A percentile compares a stretch with the other conserved stretches of the same genome.
Conservation (phyloP, 2,797 vertebrate species). For the Melanotaenia maccullochi region DNA sequence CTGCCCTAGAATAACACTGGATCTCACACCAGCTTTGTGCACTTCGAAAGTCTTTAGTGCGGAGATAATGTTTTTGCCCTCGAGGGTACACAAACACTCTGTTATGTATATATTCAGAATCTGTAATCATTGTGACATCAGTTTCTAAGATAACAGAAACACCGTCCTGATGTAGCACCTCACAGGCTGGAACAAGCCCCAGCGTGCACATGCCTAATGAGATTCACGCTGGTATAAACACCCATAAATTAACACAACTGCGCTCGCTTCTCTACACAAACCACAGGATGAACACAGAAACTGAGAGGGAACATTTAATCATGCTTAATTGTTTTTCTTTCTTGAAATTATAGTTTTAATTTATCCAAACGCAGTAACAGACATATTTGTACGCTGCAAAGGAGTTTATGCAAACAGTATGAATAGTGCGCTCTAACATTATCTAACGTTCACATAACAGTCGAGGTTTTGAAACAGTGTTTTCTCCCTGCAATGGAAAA, state of each 20-base stretch:
- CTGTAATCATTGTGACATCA: constrained; percentile 41
- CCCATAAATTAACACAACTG: constrained; percentile 22
- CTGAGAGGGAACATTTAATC: constrained; percentile 6
- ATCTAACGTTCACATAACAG: neutral
- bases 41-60: constrained; percentile 22
- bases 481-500: neutral
- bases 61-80: constrained; percentile 11
- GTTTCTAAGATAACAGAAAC: constrained; percentile 45
- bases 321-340: neutral
- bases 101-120: constrained; percentile 38
- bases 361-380: neutral
- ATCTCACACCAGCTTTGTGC: constrained; percentile 10
- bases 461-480: neutral
- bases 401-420: neutral
- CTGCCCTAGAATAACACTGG: constrained; percentile 18
- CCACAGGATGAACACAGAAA: neutral
- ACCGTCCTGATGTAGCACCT: constrained; percentile 17
- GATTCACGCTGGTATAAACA: constrained; percentile 28
- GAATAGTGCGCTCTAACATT: neutral
- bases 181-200: constrained; percentile 17
- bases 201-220: constrained; percentile 16
- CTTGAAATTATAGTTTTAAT: neutral
- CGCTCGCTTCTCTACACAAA: constrained; percentile 5
- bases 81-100: neutral
- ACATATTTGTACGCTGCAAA: neutral